Evolutionary conservation across 2,888 invertebrate genomes (phyloP).

Genomic region (Chrysomela aeneicollis): DNA sequence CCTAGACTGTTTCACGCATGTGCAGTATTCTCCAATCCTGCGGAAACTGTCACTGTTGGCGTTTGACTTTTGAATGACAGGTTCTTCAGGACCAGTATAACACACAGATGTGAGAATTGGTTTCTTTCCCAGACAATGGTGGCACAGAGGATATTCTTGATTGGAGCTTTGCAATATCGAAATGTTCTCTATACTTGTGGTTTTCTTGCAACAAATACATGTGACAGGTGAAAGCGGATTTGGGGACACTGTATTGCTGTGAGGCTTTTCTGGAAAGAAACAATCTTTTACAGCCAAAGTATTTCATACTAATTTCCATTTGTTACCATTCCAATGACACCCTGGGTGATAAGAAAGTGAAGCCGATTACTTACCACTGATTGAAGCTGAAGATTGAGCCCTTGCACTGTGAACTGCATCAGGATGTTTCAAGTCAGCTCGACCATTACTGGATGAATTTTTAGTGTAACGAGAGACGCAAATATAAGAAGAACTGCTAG

Average conservation of each 20-base stretch:
- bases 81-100: constrained; percentile 39
- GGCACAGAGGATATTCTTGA: constrained; percentile 40
- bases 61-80: background rate
- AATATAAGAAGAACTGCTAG: no score
- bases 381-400: no score
- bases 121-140: constrained; percentile 36
- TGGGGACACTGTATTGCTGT: constrained; percentile 1
- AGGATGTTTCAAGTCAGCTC: no score
- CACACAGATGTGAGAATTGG: constrained; percentile 35
- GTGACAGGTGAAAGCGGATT: constrained; percentile 24
- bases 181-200: constrained; percentile 30
- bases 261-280: constrained; percentile 8
- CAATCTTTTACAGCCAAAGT: background rate
- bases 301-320: no score
- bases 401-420: no score
- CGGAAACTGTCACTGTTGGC: constrained; percentile 24
- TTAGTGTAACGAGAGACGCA: no score
- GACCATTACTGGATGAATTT: no score
- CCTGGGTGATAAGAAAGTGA: no score
- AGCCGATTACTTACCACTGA: no score
- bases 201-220: constrained; percentile 45
- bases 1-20: constrained; percentile 33
- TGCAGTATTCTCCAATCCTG: constrained; percentile 41
- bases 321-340: no score
- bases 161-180: constrained; percentile 34